Percentiles rank a stretch among this genome's conserved stretches.
Conservation (phyloP, 2,888 invertebrate species). For the Miltochrista miniata region DNA sequence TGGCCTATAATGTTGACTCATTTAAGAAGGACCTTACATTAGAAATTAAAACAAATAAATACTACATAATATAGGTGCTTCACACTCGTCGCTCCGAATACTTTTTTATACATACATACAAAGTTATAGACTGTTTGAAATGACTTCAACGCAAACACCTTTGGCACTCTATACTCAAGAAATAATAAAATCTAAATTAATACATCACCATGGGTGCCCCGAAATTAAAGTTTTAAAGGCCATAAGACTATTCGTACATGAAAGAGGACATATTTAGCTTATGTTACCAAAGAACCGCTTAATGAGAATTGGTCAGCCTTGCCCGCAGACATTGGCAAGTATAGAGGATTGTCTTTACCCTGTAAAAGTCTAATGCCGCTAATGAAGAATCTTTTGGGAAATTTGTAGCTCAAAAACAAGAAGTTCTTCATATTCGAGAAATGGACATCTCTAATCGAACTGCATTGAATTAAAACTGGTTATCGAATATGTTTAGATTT, state of each 20-base stretch:
- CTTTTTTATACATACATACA: constrained; percentile 38
- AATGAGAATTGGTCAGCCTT: too few species aligned
- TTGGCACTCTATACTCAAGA: constrained; percentile 54
- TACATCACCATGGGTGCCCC: constrained; percentile 45
- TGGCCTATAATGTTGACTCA: neutral
- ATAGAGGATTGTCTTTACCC: too few species aligned
- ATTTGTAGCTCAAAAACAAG: neutral
- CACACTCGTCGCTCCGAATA: constrained; percentile 22
- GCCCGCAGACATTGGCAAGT: too few species aligned
- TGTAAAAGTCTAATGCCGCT: too few species aligned
- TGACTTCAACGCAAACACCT: constrained; percentile 42
- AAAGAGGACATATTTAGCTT: constrained; percentile 29
- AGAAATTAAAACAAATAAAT: constrained; percentile 41
- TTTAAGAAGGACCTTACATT: constrained; percentile 4
- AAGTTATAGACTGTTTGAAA: constrained; percentile 30
- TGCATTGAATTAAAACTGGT: too few species aligned
- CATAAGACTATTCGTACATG: constrained; percentile 22
- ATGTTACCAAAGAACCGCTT: constrained; percentile 1
- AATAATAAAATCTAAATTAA: constrained; percentile 41
- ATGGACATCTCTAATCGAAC: too few species aligned
- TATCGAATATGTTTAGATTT: too few species aligned
- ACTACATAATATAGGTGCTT: constrained; percentile 39
- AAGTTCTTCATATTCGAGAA: too few species aligned
- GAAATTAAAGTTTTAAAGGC: constrained; percentile 32
- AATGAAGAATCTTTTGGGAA: too few species aligned